phyloP scores from a whole-genome alignment of 2,888 invertebrate genomes.

The Agapetus fuscipes region DNA sequence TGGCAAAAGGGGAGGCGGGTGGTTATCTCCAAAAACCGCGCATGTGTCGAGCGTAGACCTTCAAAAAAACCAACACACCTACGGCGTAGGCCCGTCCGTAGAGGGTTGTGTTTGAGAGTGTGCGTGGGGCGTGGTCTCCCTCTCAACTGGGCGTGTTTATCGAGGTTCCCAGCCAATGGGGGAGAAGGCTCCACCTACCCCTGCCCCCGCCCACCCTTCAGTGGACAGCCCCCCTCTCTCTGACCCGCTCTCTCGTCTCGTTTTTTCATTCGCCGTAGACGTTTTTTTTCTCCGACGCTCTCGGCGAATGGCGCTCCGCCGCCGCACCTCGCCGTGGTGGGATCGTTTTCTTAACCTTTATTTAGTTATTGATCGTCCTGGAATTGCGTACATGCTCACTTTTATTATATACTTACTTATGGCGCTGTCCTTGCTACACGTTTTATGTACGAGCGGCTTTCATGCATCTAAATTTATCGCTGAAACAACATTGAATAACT shows the following conservation, averaged over 20 bases:
- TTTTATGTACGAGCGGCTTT: no score
- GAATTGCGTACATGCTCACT: no score
- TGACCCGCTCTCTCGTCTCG: slow-evolving; percentile 8
- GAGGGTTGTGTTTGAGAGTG: slow-evolving; percentile 8
- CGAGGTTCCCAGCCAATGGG: slow-evolving; percentile 11
- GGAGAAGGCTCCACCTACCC: slow-evolving; percentile 8
- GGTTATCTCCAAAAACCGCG: no score
- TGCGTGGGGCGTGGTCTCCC: slow-evolving; percentile 13
- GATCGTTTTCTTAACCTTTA: not conserved
- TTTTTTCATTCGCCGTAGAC: slow-evolving; percentile 2
- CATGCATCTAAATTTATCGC: no score
- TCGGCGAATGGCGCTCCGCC: slow-evolving; percentile 17
- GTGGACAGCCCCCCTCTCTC: slow-evolving; percentile 3
- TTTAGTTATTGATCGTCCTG: not conserved
- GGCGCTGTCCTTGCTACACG: no score
- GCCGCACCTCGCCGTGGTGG: not conserved
- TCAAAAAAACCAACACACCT: slow-evolving; percentile 6
- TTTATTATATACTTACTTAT: no score
- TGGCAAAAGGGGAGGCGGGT: no score
- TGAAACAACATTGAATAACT: no score
- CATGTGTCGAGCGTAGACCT: slow-evolving; percentile 6
- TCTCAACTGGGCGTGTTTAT: slow-evolving; percentile 14
- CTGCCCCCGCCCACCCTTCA: slow-evolving; percentile 4
- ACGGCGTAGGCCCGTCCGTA: slow-evolving; percentile 4
- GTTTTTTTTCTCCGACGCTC: slow-evolving; percentile 6